A percentile compares a stretch with the other conserved stretches of the same genome.
Conservation (phyloP, 1,140 invertebrate species). For the Pseudomyrmex cubaensis region DNA sequence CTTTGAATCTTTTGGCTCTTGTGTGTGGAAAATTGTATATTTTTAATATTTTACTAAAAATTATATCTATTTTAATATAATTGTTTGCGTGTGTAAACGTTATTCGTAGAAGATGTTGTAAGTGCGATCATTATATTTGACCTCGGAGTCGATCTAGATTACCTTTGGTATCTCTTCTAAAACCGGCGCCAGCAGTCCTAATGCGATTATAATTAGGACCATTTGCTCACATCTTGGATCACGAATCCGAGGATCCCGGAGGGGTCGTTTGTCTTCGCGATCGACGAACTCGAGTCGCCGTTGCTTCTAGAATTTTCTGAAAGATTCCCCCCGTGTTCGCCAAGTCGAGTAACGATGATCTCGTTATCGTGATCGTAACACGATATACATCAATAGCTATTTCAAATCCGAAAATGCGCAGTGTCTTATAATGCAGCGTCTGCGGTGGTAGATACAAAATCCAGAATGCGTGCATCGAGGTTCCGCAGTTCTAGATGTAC, state of each 20-base stretch:
- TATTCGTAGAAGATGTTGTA: slow-evolving; percentile 8
- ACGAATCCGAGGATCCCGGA: slow-evolving; percentile 53
- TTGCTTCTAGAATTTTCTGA: slow-evolving; percentile 61
- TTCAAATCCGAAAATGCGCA: slow-evolving; percentile 44
- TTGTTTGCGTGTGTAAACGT: not conserved
- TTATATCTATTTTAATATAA: not conserved
- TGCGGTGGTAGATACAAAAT: not conserved
- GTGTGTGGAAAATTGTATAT: not conserved
- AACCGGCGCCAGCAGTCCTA: slow-evolving; percentile 62
- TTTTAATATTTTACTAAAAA: not conserved
- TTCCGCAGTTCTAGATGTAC: slow-evolving; percentile 23
- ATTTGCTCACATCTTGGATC: slow-evolving; percentile 65
- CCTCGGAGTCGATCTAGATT: slow-evolving; percentile 26
- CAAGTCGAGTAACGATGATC: slow-evolving; percentile 62
- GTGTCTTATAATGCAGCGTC: not conserved
- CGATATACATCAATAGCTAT: slow-evolving; percentile 51
- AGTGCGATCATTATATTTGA: not conserved
- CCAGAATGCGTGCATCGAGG: slow-evolving; percentile 14
- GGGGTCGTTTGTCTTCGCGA: slow-evolving; percentile 60
- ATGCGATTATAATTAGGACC: slow-evolving; percentile 74
- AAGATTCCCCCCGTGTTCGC: slow-evolving; percentile 13
- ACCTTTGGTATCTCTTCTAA: slow-evolving; percentile 14
- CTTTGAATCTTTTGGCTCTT: too few relatives aligned
- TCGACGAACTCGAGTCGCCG: slow-evolving; percentile 44
- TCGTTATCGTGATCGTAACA: slow-evolving; percentile 70